These are phyloP conservation scores for Xylota sylvarum DNA, from an alignment of 2,888 invertebrate genomes.

Conservation along the genomic window DNA sequence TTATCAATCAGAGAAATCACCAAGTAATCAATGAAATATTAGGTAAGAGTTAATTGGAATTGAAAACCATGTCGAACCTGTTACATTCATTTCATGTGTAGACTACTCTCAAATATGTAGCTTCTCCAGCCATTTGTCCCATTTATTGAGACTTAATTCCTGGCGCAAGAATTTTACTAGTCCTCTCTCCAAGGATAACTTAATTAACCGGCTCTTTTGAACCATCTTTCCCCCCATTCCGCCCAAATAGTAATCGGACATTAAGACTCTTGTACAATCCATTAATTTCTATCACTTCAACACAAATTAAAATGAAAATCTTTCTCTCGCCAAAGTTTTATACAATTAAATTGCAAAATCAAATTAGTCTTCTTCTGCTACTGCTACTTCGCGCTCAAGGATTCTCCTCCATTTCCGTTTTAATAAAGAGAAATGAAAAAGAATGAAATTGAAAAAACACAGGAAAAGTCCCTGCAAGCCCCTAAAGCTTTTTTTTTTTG, in stretches of 20 bases:
- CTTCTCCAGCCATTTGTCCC: background rate
- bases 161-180: background rate
- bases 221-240: background rate
- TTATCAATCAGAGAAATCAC: background rate
- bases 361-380: slow-evolving; percentile 60
- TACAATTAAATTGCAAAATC: slow-evolving; percentile 68
- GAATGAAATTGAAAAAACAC: background rate
- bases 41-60: background rate
- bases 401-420: slow-evolving; percentile 17
- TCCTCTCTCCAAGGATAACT: background rate
- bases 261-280: slow-evolving; percentile 55
- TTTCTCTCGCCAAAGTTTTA: slow-evolving; percentile 58
- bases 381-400: slow-evolving; percentile 25
- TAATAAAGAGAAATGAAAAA: background rate
- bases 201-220: background rate
- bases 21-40: background rate
- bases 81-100: background rate
- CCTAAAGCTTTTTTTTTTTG: background rate
- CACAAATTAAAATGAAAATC: slow-evolving; percentile 67
- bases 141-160: background rate
- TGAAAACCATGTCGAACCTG: background rate
- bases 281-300: slow-evolving; percentile 69
- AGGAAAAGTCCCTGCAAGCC: slow-evolving; percentile 4
- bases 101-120: background rate
- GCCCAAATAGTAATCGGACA: slow-evolving; percentile 30